Percentiles rank a stretch among this genome's conserved stretches.
Evolutionary conservation across 1,140 invertebrate species (phyloP).

Genomic region (Drosophila albomicans): DNA sequence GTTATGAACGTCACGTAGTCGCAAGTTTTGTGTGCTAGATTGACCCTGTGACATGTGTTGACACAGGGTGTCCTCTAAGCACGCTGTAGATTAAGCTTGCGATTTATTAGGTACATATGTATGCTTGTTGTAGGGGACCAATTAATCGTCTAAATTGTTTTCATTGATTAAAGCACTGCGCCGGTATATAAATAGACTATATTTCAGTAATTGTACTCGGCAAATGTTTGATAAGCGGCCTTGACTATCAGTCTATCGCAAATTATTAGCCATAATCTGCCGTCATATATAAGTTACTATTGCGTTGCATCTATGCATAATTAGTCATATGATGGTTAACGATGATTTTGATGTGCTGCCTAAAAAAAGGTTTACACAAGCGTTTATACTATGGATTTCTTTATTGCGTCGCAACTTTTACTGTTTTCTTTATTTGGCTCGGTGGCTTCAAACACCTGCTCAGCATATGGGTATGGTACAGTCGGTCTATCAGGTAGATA

Average conservation of each 20-base stretch:
- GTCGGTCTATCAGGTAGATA: conserved; percentile 30
- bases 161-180: conserved; percentile 57
- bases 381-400: too few species aligned
- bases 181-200: conserved; percentile 25
- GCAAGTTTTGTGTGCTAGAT: conserved; percentile 26
- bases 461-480: conserved; percentile 30
- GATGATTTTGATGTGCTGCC: conserved; percentile 24
- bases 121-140: conserved; percentile 15
- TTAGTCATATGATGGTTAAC: conserved; percentile 51
- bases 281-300: conserved; percentile 3
- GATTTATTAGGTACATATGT: conserved; percentile 7
- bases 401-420: conserved; percentile 68
- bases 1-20: conserved; percentile 53
- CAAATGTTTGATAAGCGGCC: conserved; percentile 60
- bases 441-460: conserved; percentile 53
- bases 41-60: conserved; percentile 64
- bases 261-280: conserved; percentile 40
- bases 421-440: conserved; percentile 49
- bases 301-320: conserved; percentile 37
- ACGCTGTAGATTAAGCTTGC: conserved; percentile 39
- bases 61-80: conserved; percentile 36
- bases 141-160: conserved; percentile 44
- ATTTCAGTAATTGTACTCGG: conserved; percentile 31
- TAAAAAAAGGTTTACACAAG: conserved; percentile 11
- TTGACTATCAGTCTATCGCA: conserved; percentile 37